Percentiles rank a stretch among this genome's conserved stretches.
Conservation (phyloP, 2,797 vertebrate species). For the Chaenodraco wilsoni region DNA sequence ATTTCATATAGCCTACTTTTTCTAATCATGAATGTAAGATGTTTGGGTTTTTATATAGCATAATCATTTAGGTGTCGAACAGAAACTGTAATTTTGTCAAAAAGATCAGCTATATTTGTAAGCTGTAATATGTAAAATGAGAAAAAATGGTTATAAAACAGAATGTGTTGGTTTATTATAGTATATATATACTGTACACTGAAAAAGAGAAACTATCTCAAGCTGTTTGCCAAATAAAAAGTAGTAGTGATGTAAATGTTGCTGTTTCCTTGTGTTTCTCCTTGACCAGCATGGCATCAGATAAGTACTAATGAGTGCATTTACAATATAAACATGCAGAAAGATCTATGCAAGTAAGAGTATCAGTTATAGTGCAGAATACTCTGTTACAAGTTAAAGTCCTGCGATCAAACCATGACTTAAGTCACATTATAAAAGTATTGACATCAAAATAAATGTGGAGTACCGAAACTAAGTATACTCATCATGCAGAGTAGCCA, state of each 20-base stretch:
- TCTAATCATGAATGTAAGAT: constrained; percentile 88
- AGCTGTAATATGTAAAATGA: constrained; percentile 87
- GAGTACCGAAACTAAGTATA: no score
- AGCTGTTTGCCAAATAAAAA: constrained; percentile 90
- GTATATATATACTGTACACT: constrained; percentile 83
- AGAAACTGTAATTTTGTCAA: constrained; percentile 86
- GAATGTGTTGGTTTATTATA: constrained; percentile 85
- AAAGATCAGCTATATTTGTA: constrained; percentile 91
- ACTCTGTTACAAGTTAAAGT: no score
- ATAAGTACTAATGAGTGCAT: no score
- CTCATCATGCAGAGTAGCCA: no score
- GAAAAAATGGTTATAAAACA: constrained; percentile 83
- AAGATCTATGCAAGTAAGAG: no score
- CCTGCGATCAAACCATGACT: no score
- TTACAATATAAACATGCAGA: no score
- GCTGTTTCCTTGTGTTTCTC: constrained; percentile 34
- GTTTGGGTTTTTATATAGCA: constrained; percentile 86
- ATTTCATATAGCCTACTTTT: constrained; percentile 83
- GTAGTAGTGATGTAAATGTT: constrained; percentile 77
- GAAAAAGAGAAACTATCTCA: constrained; percentile 86
- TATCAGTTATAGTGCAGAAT: no score
- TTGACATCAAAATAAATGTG: no score
- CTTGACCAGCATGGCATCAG: no score
- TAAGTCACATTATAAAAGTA: no score
- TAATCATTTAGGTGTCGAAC: constrained; percentile 85